A percentile compares a stretch with the other conserved stretches of the same genome.
Conservation (phyloP, 2,888 invertebrate species). For the Hypena proboscidalis region DNA sequence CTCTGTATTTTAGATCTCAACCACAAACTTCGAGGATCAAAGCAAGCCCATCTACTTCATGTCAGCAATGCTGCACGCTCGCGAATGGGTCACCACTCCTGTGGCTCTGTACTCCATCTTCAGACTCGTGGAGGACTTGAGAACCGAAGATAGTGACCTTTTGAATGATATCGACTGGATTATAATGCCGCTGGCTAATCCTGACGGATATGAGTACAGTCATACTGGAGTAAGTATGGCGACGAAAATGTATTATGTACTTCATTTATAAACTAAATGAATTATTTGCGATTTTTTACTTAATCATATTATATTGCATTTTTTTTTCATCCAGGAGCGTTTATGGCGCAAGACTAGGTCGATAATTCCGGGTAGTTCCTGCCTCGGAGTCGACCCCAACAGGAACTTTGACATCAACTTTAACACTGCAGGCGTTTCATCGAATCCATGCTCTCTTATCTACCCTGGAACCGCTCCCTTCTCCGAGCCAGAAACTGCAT, state of each 20-base stretch:
- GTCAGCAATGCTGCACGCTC: constrained; percentile 86
- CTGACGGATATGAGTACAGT: constrained; percentile 89
- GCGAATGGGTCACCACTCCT: constrained; percentile 89
- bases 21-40: constrained; percentile 66
- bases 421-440: constrained; percentile 83
- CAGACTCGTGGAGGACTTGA: constrained; percentile 82
- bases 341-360: constrained; percentile 88
- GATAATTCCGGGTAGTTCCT: constrained; percentile 60
- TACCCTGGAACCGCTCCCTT: constrained; percentile 86
- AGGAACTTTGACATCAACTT: constrained; percentile 87
- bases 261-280: no score
- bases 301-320: background rate
- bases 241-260: no score
- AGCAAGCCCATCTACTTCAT: constrained; percentile 81
- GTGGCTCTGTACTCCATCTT: constrained; percentile 85
- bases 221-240: constrained; percentile 83
- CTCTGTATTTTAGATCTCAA: constrained; percentile 75
- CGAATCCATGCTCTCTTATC: constrained; percentile 81
- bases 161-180: constrained; percentile 87
- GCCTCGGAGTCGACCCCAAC: constrained; percentile 89
- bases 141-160: constrained; percentile 65
- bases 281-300: no score
- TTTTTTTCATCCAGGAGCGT: constrained; percentile 70
- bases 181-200: constrained; percentile 88
- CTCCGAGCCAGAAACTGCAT: constrained; percentile 87